These are phyloP conservation scores for Smutsia temminckii DNA, from an alignment of 2,797 vertebrate genomes.

Conservation along the genomic window DNA sequence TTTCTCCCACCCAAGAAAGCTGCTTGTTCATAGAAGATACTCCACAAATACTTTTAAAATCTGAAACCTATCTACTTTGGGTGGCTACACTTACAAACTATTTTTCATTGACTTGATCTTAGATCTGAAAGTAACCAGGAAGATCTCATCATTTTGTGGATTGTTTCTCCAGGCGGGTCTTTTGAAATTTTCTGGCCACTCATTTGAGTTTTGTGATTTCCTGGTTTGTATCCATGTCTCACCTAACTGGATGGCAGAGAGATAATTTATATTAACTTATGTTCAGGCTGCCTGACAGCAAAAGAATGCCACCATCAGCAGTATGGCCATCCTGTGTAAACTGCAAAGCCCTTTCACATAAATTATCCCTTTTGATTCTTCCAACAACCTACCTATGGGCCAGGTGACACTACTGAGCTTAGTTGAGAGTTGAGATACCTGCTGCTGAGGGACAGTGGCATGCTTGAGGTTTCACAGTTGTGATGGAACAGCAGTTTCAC, in stretches of 20 bases:
- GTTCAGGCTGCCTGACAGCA: neutral
- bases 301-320: neutral
- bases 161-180: neutral
- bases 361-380: neutral
- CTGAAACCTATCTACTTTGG: no score
- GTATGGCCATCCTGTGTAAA: no score
- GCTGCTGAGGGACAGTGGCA: neutral
- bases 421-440: neutral
- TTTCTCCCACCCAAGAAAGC: neutral
- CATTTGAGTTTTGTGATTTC: neutral
- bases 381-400: neutral
- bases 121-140: neutral
- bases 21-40: neutral
- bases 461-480: neutral
- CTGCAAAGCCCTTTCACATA: neutral
- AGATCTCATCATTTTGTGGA: neutral
- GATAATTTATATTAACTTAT: neutral
- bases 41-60: neutral
- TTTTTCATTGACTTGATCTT: neutral
- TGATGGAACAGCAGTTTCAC: neutral
- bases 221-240: neutral
- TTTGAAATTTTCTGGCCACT: neutral
- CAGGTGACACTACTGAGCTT: neutral
- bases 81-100: neutral
- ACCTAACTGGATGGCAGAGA: no score